phyloP scores from a whole-genome alignment of 1,140 invertebrate genomes.

The Pemphigus obesinymphae region DNA sequence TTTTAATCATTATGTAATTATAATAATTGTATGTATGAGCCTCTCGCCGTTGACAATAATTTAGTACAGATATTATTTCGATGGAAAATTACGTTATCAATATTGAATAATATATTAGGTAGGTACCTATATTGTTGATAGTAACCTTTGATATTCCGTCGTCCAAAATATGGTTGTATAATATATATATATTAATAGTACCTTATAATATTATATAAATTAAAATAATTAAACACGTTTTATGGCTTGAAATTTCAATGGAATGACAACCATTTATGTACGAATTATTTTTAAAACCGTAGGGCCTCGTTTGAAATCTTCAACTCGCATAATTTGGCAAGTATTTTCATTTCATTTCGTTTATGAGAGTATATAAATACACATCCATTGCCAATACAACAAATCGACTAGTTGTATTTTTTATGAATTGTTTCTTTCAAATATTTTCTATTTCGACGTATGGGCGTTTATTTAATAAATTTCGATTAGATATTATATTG shows the following conservation, averaged over 20 bases:
- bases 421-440: neutral
- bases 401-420: neutral
- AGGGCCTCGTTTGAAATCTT: constrained; percentile 4
- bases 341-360: constrained; percentile 27
- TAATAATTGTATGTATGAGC: no score
- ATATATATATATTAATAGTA: neutral
- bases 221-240: neutral
- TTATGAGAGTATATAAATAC: constrained; percentile 13
- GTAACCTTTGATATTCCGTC: neutral
- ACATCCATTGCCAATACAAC: neutral
- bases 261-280: constrained; percentile 26
- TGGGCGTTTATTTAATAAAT: no score
- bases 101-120: no score
- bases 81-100: neutral
- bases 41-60: no score
- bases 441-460: constrained; percentile 6
- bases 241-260: constrained; percentile 5
- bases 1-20: no score
- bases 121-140: no score
- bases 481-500: neutral
- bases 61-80: no score
- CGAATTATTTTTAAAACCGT: constrained; percentile 27
- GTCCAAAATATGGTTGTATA: neutral
- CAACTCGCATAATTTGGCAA: constrained; percentile 15
- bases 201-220: neutral